Conservation (phyloP, 2,888 invertebrate genomes). For the Pilophorus perplexus region DNA sequence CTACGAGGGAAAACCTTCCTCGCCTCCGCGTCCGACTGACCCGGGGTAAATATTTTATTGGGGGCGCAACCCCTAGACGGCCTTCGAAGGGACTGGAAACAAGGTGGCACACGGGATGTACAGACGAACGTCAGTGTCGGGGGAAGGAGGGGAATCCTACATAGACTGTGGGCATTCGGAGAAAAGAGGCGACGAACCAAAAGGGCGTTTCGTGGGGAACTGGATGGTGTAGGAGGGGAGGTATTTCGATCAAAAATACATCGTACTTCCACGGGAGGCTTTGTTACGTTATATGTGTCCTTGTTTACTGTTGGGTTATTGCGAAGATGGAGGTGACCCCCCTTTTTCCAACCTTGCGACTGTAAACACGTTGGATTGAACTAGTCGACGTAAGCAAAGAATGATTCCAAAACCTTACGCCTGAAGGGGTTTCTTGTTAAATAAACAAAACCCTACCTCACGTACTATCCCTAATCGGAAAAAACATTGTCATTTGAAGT, state of each 20-base stretch:
- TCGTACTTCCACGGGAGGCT: conserved; percentile 5
- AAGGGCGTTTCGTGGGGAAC: not conserved
- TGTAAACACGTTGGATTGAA: conserved; percentile 15
- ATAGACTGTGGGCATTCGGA: conserved; percentile 8
- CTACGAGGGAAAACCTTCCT: not conserved
- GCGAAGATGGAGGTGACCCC: not conserved
- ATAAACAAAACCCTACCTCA: too few relatives aligned
- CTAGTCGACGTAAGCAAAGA: conserved; percentile 7
- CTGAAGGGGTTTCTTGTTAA: too few relatives aligned
- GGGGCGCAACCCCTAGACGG: conserved; percentile 12
- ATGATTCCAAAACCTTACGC: not conserved
- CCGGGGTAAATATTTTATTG: conserved; percentile 20
- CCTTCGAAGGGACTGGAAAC: not conserved
- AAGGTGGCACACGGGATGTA: not conserved
- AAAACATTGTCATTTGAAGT: too few relatives aligned
- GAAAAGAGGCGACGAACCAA: not conserved
- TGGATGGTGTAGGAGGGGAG: not conserved
- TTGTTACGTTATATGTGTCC: conserved; percentile 5
- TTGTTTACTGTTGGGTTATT: conserved; percentile 26
- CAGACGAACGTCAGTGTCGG: not conserved
- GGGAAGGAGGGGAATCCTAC: not conserved
- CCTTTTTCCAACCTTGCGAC: not conserved
- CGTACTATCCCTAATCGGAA: too few relatives aligned
- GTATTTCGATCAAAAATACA: conserved; percentile 15
- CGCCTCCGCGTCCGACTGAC: not conserved